Conservation (phyloP, 2,888 invertebrate species). For the Cyclophora punctaria region DNA sequence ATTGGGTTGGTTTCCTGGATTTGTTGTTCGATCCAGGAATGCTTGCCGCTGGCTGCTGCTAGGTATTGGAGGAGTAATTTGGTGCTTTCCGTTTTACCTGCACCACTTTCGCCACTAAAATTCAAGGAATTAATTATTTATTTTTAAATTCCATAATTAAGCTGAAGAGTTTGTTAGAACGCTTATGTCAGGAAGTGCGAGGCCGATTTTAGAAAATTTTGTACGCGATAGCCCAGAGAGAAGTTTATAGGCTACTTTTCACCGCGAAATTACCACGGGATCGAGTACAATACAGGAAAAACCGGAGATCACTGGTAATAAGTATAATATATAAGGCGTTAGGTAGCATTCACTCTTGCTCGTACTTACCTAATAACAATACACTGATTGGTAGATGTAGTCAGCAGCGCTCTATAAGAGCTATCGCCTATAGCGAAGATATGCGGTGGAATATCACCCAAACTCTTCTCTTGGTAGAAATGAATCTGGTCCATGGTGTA, state of each 20-base stretch:
- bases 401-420: slow-evolving; percentile 87
- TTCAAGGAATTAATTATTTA: background rate
- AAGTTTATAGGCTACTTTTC: too few species aligned
- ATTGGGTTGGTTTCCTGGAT: slow-evolving; percentile 97
- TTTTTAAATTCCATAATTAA: background rate
- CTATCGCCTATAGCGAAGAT: slow-evolving; percentile 97
- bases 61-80: slow-evolving; percentile 95
- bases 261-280: too few species aligned
- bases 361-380: slow-evolving; percentile 91
- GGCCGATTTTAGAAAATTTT: too few species aligned
- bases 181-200: background rate
- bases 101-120: slow-evolving; percentile 93
- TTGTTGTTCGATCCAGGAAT: slow-evolving; percentile 98
- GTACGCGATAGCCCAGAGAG: too few species aligned
- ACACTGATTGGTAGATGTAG: slow-evolving; percentile 87
- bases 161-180: too few species aligned
- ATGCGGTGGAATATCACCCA: slow-evolving; percentile 93
- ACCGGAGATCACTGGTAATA: too few species aligned
- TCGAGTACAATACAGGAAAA: too few species aligned
- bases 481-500: slow-evolving; percentile 92
- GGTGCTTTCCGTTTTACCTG: slow-evolving; percentile 97
- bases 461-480: slow-evolving; percentile 85
- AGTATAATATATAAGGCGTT: background rate
- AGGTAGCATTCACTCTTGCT: too few species aligned
- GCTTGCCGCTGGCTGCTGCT: slow-evolving; percentile 94